phyloP scores from a whole-genome alignment of 1,140 invertebrate species.

The Cryptotermes secundus region DNA sequence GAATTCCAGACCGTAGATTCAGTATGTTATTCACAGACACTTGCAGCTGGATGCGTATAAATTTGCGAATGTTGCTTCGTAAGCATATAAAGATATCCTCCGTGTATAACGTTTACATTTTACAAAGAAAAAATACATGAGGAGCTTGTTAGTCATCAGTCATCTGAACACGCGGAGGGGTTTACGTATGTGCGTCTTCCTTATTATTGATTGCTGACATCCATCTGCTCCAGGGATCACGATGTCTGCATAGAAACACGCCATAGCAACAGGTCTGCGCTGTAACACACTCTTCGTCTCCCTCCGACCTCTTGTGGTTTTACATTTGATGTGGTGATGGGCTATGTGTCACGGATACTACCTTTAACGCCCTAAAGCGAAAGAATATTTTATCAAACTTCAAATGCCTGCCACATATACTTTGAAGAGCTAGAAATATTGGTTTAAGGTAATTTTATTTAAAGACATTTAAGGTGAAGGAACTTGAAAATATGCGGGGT shows the following conservation, averaged over 20 bases:
- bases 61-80: too few species aligned
- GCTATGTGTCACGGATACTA: not conserved
- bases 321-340: not conserved
- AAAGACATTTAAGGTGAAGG: too few species aligned
- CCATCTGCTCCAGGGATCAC: not conserved
- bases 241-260: not conserved
- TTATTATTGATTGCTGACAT: not conserved
- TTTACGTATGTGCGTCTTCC: not conserved
- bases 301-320: not conserved
- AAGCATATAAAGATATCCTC: too few species aligned
- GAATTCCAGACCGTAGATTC: too few species aligned
- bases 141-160: too few species aligned
- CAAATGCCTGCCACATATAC: not conserved
- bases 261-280: not conserved
- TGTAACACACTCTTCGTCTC: not conserved
- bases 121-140: too few species aligned
- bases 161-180: not conserved
- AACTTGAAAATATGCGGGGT: too few species aligned
- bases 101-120: too few species aligned
- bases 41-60: too few species aligned
- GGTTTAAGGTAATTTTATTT: too few species aligned
- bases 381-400: not conserved
- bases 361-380: not conserved
- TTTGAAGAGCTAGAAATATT: not conserved
- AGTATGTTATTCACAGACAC: too few species aligned